Evolutionary conservation across 2,113 vertebrate genomes (phyloP).

Genomic region (Aramus guarauna): DNA sequence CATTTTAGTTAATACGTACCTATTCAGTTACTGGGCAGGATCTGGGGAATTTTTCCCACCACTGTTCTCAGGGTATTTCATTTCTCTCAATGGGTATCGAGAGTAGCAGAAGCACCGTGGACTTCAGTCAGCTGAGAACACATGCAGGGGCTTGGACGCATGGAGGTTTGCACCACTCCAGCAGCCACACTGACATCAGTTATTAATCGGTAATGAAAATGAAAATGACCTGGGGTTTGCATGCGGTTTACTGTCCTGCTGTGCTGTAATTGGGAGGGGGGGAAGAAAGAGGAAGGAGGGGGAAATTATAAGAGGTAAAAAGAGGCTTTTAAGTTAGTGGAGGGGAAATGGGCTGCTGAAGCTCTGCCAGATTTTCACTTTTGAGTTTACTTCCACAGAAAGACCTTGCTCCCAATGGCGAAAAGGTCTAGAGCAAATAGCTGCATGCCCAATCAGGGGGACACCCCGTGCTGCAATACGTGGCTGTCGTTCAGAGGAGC

Average conservation of each 20-base stretch:
- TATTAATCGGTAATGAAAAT: neutral
- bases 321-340: neutral
- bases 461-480: neutral
- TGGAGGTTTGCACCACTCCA: neutral
- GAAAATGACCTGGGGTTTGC: neutral
- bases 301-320: neutral
- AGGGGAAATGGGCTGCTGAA: neutral
- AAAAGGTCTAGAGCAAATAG: neutral
- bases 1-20: neutral
- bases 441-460: neutral
- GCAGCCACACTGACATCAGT: neutral
- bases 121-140: neutral
- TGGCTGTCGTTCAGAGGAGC: neutral
- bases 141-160: neutral
- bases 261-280: neutral
- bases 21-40: neutral
- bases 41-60: neutral
- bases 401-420: neutral
- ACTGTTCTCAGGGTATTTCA: neutral
- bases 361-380: neutral
- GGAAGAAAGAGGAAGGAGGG: neutral
- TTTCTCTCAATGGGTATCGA: neutral
- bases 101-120: neutral
- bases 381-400: neutral
- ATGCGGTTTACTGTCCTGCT: neutral